A percentile compares a stretch with the other conserved stretches of the same genome.
phyloP scores from a whole-genome alignment of 2,888 invertebrate species.

The Lycophotia porphyrea region DNA sequence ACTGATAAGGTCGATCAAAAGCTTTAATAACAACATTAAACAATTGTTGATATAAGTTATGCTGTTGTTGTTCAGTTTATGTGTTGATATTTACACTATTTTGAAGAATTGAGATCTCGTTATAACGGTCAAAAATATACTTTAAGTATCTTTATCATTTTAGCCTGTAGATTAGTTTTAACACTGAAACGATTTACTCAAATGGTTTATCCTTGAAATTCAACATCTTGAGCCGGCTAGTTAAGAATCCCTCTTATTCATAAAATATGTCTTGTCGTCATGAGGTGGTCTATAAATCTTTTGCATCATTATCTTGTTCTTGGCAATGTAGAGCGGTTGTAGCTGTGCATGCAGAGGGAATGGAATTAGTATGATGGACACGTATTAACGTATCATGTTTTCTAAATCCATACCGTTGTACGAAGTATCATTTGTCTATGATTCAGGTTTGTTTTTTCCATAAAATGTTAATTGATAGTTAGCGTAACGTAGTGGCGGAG shows the following conservation, averaged over 20 bases:
- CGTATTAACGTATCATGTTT: slow-evolving; percentile 18
- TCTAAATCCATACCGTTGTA: slow-evolving; percentile 34
- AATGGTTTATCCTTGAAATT: slow-evolving; percentile 55
- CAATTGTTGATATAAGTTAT: slow-evolving; percentile 19
- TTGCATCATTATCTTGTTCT: slow-evolving; percentile 47
- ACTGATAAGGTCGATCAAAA: slow-evolving; percentile 39
- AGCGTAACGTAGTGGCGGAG: neutral
- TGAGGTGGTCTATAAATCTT: slow-evolving; percentile 45
- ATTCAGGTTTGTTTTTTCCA: neutral
- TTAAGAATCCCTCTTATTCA: slow-evolving; percentile 50
- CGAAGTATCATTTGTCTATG: slow-evolving; percentile 4
- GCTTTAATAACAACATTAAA: slow-evolving; percentile 29
- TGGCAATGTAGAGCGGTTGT: slow-evolving; percentile 46
- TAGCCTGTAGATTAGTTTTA: slow-evolving; percentile 18
- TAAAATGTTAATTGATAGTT: neutral
- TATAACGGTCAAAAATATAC: slow-evolving; percentile 11
- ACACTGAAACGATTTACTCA: slow-evolving; percentile 54
- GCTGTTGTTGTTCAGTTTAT: slow-evolving; percentile 14
- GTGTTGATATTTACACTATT: slow-evolving; percentile 6
- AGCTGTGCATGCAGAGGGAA: slow-evolving; percentile 24
- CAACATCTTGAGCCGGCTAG: slow-evolving; percentile 17
- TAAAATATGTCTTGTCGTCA: slow-evolving; percentile 39
- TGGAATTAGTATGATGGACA: slow-evolving; percentile 42
- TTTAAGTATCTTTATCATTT: neutral
- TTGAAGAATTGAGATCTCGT: neutral